Conservation (phyloP, 53 echinoderm and acorn worm species). For the Mesocentrotus franciscanus region DNA sequence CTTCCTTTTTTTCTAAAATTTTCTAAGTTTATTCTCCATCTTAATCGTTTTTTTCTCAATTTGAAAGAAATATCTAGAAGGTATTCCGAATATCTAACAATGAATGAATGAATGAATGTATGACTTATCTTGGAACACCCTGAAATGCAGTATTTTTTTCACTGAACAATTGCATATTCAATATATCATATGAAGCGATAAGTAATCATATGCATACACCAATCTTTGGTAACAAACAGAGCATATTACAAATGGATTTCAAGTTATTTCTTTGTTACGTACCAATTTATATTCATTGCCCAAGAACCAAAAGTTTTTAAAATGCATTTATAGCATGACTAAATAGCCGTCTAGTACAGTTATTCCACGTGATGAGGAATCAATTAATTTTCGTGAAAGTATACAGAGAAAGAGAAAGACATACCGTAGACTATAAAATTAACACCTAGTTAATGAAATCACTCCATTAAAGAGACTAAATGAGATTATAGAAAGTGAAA, state of each 20-base stretch:
- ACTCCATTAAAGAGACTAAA: neutral
- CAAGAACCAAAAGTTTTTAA: neutral
- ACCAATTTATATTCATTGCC: too few relatives aligned
- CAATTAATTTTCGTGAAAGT: conserved; percentile 5
- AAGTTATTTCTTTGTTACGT: too few relatives aligned
- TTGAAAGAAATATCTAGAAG: neutral
- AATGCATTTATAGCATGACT: neutral
- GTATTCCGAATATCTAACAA: neutral
- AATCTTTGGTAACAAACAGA: too few relatives aligned
- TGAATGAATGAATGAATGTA: too few relatives aligned
- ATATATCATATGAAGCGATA: too few relatives aligned
- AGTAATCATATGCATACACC: too few relatives aligned
- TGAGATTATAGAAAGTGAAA: neutral
- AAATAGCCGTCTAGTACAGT: neutral
- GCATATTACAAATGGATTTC: too few relatives aligned
- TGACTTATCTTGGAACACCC: too few relatives aligned
- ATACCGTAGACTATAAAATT: neutral
- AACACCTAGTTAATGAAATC: conserved; percentile 13
- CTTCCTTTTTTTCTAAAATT: neutral
- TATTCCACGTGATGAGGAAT: neutral
- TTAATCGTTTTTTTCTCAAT: neutral
- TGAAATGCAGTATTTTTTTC: too few relatives aligned
- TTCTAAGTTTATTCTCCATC: neutral
- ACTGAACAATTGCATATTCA: too few relatives aligned
- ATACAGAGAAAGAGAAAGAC: conserved; percentile 5